phyloP scores from a whole-genome alignment of 2,797 vertebrate species.

The Aplochiton taeniatus region DNA sequence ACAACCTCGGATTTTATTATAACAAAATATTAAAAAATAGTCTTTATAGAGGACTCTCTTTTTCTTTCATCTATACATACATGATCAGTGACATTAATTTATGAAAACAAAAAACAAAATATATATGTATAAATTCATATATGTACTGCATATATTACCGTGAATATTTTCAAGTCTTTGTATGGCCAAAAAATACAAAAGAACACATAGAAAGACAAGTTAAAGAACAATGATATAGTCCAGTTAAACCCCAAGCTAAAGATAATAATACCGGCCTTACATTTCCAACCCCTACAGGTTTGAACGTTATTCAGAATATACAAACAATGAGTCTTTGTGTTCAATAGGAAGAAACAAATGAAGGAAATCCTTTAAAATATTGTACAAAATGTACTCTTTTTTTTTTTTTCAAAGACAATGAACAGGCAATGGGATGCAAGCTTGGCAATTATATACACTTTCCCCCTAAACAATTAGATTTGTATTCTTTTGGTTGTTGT shows the following conservation, averaged over 20 bases:
- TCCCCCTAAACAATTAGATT: slow-evolving; percentile 23
- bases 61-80: slow-evolving; percentile 75
- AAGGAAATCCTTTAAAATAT: slow-evolving; percentile 66
- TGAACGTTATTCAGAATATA: slow-evolving; percentile 48
- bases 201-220: slow-evolving; percentile 46
- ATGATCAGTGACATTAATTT: slow-evolving; percentile 69
- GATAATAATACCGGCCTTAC: slow-evolving; percentile 42
- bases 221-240: slow-evolving; percentile 51
- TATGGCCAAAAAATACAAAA: slow-evolving; percentile 61
- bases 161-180: slow-evolving; percentile 74
- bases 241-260: slow-evolving; percentile 62
- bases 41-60: slow-evolving; percentile 68
- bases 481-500: slow-evolving; percentile 30
- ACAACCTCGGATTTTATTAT: slow-evolving; percentile 65
- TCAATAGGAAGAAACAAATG: slow-evolving; percentile 47
- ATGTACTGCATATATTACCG: slow-evolving; percentile 71
- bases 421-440: slow-evolving; percentile 51
- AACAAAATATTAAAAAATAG: slow-evolving; percentile 79
- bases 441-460: slow-evolving; percentile 50
- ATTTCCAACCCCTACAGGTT: slow-evolving; percentile 18
- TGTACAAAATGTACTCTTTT: slow-evolving; percentile 52
- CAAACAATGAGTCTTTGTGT: slow-evolving; percentile 50
- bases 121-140: slow-evolving; percentile 63
- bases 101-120: slow-evolving; percentile 64
- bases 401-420: slow-evolving; percentile 15